Base-by-base conservation (phyloP, 2,888 invertebrate genomes). In the Oscheius sp. region DNA sequence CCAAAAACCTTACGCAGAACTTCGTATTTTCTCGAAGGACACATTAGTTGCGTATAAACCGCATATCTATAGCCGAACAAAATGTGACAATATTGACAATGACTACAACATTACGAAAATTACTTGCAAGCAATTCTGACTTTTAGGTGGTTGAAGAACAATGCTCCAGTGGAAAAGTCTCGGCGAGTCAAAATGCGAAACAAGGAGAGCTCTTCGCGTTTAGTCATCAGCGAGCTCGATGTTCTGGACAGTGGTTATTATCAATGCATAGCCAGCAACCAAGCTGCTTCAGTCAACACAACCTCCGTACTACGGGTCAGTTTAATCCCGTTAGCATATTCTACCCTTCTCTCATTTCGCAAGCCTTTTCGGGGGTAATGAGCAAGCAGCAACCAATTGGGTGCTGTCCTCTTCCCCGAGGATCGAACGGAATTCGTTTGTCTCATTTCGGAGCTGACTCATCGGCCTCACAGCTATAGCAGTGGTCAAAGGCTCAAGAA, bases 111-210 rank as follows among this genome's bases (percentile, higher is more conserved):
- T 21, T 21, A 21, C 21, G 21, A 21, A 21, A 21, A 21, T 21
- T 21, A 21, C 21, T 21, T 21, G 21, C 21, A 60, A 60, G 2
- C 5, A 32, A 21, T 1, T 33, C 9, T 5, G 3, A 9, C 37
- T 78, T 85, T 53, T 71, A 86, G 85, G 51, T 86, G 86, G 86
- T 60, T 86, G 63, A 87, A 87, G 78, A 88, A 89, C 79, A 78
- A 86, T 51, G 88, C 85, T 2, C 88, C 88, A n/a, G 75, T 88
- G 60, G 88, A 88, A 70, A 89, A 88, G 74, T 84, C 84, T 65
- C 79, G 82, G 9, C 75, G 84, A 53, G 78, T 85, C 21, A 77
- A 79, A 50, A 79, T 88, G n/a, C 79, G 84, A n/a, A 76, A 78
- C 29, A 77, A 78, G 59, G 88, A 88, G 71, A 85, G 74, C 71